Conservation (phyloP, 2,888 invertebrate genomes). For the Pyrrhia umbra region DNA sequence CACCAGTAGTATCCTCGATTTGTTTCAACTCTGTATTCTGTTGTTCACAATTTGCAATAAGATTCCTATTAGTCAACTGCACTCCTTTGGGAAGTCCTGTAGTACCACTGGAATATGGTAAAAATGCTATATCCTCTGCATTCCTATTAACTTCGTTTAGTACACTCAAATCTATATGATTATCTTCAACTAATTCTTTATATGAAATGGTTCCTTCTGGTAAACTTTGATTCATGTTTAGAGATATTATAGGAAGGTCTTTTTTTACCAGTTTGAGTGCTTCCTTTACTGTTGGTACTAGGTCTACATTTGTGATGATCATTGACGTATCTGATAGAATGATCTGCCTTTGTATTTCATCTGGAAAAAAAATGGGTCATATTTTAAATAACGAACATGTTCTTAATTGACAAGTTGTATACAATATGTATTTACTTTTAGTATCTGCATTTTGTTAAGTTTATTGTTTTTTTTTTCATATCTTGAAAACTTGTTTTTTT, state of each 20-base stretch:
- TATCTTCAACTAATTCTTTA: constrained; percentile 88
- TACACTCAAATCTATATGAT: constrained; percentile 83
- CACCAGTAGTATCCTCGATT: constrained; percentile 76
- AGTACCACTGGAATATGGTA: constrained; percentile 96
- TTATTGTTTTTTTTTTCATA: no score
- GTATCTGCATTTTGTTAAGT: no score
- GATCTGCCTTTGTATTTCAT: constrained; percentile 92
- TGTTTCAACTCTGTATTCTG: constrained; percentile 73
- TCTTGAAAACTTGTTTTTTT: no score
- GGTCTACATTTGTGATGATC: constrained; percentile 90
- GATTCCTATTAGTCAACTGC: constrained; percentile 90
- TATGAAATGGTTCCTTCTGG: constrained; percentile 91
- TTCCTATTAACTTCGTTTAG: constrained; percentile 80
- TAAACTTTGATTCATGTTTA: constrained; percentile 67
- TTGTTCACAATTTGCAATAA: constrained; percentile 86
- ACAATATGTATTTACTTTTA: no score
- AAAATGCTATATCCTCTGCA: constrained; percentile 90
- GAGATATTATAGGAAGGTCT: constrained; percentile 87
- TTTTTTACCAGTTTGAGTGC: constrained; percentile 84
- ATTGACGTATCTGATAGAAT: constrained; percentile 89
- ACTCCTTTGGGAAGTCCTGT: constrained; percentile 95
- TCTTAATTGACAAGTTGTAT: background rate
- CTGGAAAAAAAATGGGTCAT: constrained; percentile 87
- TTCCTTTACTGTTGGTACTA: constrained; percentile 82
- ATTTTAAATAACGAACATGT: no score